A percentile compares a stretch with the other conserved stretches of the same genome.
Evolutionary conservation across 2,797 vertebrate genomes (phyloP).

Genomic region (Sylvilagus floridanus): DNA sequence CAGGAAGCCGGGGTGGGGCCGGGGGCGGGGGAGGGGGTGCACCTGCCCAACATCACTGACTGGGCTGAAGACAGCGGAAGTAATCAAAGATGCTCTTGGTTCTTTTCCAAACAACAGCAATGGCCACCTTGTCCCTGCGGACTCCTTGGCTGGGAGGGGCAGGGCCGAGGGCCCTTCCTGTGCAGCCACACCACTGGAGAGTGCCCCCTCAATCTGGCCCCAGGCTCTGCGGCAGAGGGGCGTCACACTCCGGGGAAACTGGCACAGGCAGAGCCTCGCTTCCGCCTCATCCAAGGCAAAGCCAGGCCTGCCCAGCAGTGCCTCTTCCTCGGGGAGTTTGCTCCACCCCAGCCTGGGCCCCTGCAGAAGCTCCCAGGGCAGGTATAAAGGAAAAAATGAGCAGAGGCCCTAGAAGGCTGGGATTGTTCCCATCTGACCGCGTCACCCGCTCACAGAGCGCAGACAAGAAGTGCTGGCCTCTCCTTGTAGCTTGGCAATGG

Average conservation of each 20-base stretch:
- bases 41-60: not conserved
- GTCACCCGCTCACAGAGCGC: not conserved
- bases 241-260: not conserved
- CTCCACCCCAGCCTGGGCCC: not conserved
- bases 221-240: not conserved
- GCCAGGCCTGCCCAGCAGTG: not conserved
- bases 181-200: not conserved
- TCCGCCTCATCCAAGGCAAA: not conserved
- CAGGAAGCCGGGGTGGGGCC: not conserved
- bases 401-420: not conserved
- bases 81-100: not conserved
- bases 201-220: not conserved
- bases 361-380: not conserved
- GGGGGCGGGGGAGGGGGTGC: rapidly evolving
- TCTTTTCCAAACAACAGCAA: not conserved
- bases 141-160: not conserved
- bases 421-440: not conserved
- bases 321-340: not conserved
- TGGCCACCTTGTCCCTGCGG: not conserved
- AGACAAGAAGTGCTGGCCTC: not conserved
- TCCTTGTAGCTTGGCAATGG: not conserved
- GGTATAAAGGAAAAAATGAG: not conserved
- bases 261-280: not conserved
- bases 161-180: not conserved
- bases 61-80: not conserved